A percentile compares a stretch with the other conserved stretches of the same genome.
Evolutionary conservation across 2,888 invertebrate species (phyloP).

Genomic region (Scaptomyza flava): DNA sequence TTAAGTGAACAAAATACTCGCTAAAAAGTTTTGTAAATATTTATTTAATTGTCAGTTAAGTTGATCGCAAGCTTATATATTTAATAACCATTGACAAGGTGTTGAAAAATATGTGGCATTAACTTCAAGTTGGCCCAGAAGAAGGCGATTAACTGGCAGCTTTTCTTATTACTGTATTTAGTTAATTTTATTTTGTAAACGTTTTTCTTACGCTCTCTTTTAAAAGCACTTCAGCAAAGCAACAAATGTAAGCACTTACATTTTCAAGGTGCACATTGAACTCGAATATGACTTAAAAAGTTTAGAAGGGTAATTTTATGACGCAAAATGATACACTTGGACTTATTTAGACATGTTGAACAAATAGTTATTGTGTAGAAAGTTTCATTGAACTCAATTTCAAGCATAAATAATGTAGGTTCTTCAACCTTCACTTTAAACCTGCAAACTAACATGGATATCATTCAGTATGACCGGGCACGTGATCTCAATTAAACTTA

Average conservation of each 20-base stretch:
- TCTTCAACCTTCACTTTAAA: constrained; percentile 4
- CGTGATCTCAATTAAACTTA: constrained; percentile 50
- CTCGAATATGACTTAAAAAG: constrained; percentile 17
- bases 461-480: constrained; percentile 12
- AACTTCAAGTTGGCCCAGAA: too few relatives aligned
- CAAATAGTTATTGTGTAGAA: not conserved
- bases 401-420: not conserved
- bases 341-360: not conserved
- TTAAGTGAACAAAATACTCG: constrained; percentile 9
- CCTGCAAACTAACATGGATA: constrained; percentile 8
- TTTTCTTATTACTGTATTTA: not conserved
- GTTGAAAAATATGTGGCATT: not conserved
- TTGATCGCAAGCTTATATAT: not conserved
- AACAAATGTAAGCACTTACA: not conserved
- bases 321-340: not conserved
- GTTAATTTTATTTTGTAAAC: not conserved
- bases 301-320: not conserved
- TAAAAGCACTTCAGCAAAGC: constrained; percentile 2
- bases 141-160: too few relatives aligned
- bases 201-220: not conserved
- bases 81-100: not conserved
- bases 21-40: constrained; percentile 22
- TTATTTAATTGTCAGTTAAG: constrained; percentile 24
- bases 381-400: not conserved
- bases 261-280: constrained; percentile 27